A percentile compares a stretch with the other conserved stretches of the same genome.
phyloP scores from a whole-genome alignment of 2,888 invertebrate genomes.

The Pteria penguin region DNA sequence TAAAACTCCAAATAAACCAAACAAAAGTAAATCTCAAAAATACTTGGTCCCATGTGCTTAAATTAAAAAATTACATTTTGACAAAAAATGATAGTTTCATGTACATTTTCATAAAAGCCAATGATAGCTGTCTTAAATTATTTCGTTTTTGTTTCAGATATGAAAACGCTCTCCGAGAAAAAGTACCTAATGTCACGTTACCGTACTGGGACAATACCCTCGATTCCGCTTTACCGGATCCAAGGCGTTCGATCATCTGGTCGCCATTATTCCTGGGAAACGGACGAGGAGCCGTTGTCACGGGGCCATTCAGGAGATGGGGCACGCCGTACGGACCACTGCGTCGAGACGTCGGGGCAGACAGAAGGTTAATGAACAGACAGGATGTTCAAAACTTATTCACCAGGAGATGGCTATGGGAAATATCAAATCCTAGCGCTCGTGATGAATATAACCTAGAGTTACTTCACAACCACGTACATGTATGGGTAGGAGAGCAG shows the following conservation, averaged over 20 bases:
- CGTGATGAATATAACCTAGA: slow-evolving; percentile 64
- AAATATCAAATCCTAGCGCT: slow-evolving; percentile 59
- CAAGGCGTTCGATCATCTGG: slow-evolving; percentile 64
- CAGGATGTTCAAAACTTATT: slow-evolving; percentile 50
- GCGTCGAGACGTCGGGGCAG: slow-evolving; percentile 59
- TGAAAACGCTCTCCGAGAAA: slow-evolving; percentile 69
- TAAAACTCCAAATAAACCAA: too few species aligned
- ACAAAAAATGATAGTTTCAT: too few species aligned
- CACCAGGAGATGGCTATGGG: slow-evolving; percentile 53
- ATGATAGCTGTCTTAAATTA: background rate
- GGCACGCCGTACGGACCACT: slow-evolving; percentile 62
- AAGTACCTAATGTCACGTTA: slow-evolving; percentile 64
- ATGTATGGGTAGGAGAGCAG: slow-evolving; percentile 67
- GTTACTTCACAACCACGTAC: slow-evolving; percentile 66
- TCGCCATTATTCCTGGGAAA: slow-evolving; percentile 64
- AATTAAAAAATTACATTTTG: too few species aligned
- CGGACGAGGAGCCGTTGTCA: slow-evolving; percentile 53
- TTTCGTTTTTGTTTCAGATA: slow-evolving; percentile 50
- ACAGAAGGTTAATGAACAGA: slow-evolving; percentile 55
- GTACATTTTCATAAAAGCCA: too few species aligned
- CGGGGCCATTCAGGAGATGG: slow-evolving; percentile 71
- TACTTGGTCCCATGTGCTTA: too few species aligned
- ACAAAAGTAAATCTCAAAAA: too few species aligned
- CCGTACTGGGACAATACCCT: slow-evolving; percentile 73
- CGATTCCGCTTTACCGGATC: slow-evolving; percentile 61